Base-by-base conservation (phyloP, 2,113 vertebrate genomes). In the Sinocyclocheilus anophthalmus region DNA sequence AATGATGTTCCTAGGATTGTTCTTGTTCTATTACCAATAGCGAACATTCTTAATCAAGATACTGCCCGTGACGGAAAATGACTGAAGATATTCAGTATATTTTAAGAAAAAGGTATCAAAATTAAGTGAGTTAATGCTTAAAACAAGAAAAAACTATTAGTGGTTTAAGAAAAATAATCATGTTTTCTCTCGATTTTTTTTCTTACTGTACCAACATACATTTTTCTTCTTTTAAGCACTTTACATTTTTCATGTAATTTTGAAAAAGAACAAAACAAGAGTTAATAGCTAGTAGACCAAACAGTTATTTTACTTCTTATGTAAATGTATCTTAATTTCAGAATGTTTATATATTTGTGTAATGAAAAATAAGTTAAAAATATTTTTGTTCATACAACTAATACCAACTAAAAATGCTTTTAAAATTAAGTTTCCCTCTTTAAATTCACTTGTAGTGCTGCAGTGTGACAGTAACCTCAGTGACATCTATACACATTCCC, bases 401-500 rank as follows among this genome's bases (percentile, higher is more conserved):
- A 70, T 11, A 72, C 11, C 42, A 24, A 48, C 42, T 30, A 67
- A 26, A n/a, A 63, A 57, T 9, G n/a, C 8, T 70, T 1, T 75
- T 75, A 45, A 75, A 50, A 48, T n/a, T 1, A 5, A 1, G 39
- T 24, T 73, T 22, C 18, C 39, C 20, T 22, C 33, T 8, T 2
- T 14, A 24, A 50, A n/a, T 76, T 76, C 0, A 48, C 42, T 37
- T 70, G 67, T 9, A 70, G 16, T 76, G n/a, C 73, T 50, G 42
- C n/a, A 12, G 8, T 48, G 24, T 76, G 50, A 77, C 24, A 30
- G 50, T 77, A 77, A 55, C 50, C 26, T 77, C 76, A 33, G 14
- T 77, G 76, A 77, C 50, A 53, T 77, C 75, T 53, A 77, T 33
- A 55, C 24, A 77, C 76, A 77, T 80, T 80, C 57, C 53, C 45